These are phyloP conservation scores for Polyommatus iphigenia DNA, from an alignment of 2,888 invertebrate species.

Conservation along the genomic window DNA sequence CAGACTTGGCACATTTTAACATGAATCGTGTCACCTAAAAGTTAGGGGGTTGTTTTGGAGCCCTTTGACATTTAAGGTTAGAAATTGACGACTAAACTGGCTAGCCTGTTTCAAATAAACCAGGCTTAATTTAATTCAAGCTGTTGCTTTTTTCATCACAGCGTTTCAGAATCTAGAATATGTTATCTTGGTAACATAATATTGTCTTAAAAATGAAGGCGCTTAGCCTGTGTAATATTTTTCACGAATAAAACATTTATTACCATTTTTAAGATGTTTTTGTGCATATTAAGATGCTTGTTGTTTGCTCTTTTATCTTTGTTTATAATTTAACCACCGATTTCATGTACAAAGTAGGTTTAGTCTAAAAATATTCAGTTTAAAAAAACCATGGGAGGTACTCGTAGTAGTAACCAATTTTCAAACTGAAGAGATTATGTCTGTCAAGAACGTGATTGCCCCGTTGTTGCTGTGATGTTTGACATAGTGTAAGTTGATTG, in stretches of 20 bases:
- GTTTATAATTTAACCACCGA: too few relatives aligned
- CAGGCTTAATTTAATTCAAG: neutral
- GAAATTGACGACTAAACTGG: neutral
- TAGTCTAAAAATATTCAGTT: too few relatives aligned
- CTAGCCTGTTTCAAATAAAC: neutral
- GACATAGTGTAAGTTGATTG: slow-evolving; percentile 11
- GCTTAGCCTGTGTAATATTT: neutral
- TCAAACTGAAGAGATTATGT: neutral
- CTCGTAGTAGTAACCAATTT: too few relatives aligned
- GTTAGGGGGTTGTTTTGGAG: too few relatives aligned
- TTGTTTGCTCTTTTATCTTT: too few relatives aligned
- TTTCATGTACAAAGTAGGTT: too few relatives aligned
- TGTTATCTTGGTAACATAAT: neutral
- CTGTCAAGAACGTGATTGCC: neutral
- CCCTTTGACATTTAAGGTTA: too few relatives aligned
- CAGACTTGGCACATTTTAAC: too few relatives aligned
- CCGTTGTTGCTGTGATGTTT: slow-evolving; percentile 4
- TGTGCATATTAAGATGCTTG: too few relatives aligned
- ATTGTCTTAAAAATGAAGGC: neutral
- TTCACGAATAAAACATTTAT: neutral
- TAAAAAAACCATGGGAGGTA: too few relatives aligned
- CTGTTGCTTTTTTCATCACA: neutral
- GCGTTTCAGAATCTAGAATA: neutral
- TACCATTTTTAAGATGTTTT: neutral
- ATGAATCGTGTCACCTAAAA: too few relatives aligned